Evolutionary conservation across 2,113 vertebrate species (phyloP).

Genomic region (Alectura lathami): DNA sequence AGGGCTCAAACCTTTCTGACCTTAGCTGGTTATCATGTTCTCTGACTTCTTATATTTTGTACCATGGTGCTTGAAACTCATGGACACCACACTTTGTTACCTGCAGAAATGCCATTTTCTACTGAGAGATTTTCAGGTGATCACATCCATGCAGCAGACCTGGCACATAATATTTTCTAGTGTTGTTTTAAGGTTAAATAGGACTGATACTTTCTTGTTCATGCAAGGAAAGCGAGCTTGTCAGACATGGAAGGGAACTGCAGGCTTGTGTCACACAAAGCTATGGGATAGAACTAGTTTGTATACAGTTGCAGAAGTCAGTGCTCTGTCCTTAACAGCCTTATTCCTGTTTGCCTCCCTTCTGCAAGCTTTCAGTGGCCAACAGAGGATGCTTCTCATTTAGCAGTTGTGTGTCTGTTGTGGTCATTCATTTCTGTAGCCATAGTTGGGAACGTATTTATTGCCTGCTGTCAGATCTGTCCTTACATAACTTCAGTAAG

Average conservation of each 20-base stretch:
- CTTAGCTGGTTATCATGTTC: neutral
- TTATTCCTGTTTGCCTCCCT: neutral
- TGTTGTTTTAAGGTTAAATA: neutral
- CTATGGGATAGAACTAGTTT: neutral
- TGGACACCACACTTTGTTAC: neutral
- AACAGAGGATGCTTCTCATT: neutral
- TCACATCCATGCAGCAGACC: neutral
- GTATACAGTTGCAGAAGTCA: neutral
- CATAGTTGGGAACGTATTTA: neutral
- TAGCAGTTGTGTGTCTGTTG: neutral
- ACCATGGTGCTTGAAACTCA: neutral
- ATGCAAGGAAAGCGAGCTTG: neutral
- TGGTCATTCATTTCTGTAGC: constrained; percentile 9
- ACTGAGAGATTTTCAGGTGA: neutral
- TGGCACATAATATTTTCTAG: neutral
- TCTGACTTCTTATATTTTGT: neutral
- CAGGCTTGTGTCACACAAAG: neutral
- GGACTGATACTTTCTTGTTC: neutral
- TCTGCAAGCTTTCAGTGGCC: neutral
- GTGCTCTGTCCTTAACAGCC: neutral
- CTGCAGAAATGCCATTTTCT: neutral
- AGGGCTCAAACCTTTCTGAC: neutral
- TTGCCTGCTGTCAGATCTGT: constrained; percentile 2
- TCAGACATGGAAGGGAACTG: neutral
- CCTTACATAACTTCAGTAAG: neutral